Percentiles rank a stretch among this genome's conserved stretches.
These are phyloP conservation scores for Xiphophorus hellerii DNA, from an alignment of 2,113 vertebrate species.

Conservation along the genomic window DNA sequence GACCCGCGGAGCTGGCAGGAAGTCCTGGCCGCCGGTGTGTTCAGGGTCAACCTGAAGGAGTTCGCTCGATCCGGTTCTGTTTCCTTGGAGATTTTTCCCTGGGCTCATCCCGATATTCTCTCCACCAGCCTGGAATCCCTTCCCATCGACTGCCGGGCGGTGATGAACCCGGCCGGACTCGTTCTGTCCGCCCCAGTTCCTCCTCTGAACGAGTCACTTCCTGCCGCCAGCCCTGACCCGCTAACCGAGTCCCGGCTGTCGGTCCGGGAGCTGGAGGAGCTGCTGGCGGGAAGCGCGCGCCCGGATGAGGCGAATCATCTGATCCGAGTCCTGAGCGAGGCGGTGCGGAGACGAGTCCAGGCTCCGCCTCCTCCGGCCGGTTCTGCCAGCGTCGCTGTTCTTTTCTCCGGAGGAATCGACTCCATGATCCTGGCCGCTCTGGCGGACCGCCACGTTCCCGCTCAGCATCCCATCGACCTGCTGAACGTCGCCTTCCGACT, in stretches of 20 bases:
- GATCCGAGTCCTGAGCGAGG: constrained; percentile 82
- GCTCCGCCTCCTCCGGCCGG: constrained; percentile 58
- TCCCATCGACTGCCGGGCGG: constrained; percentile 63
- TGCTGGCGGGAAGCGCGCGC: constrained; percentile 68
- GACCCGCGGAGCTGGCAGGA: constrained; percentile 81
- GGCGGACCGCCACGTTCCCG: constrained; percentile 87
- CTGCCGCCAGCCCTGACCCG: constrained; percentile 11
- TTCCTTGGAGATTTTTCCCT: constrained; percentile 83
- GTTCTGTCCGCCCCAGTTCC: constrained; percentile 78
- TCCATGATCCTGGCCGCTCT: constrained; percentile 91
- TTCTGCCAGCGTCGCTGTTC: constrained; percentile 82
- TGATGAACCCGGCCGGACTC: constrained; percentile 70
- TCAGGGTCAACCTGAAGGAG: constrained; percentile 84
- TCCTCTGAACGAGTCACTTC: constrained; percentile 82
- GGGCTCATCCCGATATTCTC: constrained; percentile 69
- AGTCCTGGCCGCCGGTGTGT: constrained; percentile 90
- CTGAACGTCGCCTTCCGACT: constrained; percentile 92
- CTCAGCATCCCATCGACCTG: constrained; percentile 88
- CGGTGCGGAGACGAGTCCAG: constrained; percentile 84
- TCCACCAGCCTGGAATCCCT: constrained; percentile 57
- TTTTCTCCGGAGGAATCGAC: constrained; percentile 96
- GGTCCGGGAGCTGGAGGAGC: constrained; percentile 72
- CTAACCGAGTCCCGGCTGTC: constrained; percentile 9
- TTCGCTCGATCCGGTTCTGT: constrained; percentile 59
- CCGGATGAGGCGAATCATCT: constrained; percentile 75